Base-by-base conservation (phyloP, 2,888 invertebrate species). In the Caenorhabditis panamensis region DNA sequence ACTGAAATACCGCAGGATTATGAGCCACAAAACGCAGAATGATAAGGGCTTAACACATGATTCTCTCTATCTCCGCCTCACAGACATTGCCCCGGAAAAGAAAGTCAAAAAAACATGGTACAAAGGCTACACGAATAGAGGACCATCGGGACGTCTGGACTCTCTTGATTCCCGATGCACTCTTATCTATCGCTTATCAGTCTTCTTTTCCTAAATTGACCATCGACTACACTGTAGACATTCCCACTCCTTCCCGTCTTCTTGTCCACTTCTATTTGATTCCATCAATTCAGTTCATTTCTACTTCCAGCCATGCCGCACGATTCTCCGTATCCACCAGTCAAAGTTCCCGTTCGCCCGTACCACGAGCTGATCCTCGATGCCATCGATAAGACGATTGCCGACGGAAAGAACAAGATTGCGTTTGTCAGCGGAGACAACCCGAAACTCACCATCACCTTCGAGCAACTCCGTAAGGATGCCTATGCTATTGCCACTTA, bases 391-490 rank as follows among this genome's bases (percentile, higher is more conserved):
- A 62, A 78, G 18, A 82, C 82, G 16, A 77, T 82, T 61, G 73
- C 77, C 9, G 63, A 62, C 0, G 80, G 81, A 28, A 69, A 76
- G 56, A 84, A 85, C 62, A 82, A 82, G 49, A 76, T 79, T n/a
- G 85, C 85, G 13, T 85, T 85, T 37, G 76, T 85, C 22, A 80
- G 76, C 58, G 85, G 80, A 28, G 82, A 83, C 18, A 78, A 83
- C 56, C 68, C 79, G 22, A 69, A 67, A 6, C 28, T 51, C 24
- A 53, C 53, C 0, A 51, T 83, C 6, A 61, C 75, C 31, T 85
- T 68, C 66, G 79, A 83, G 58, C 82, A 83, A 53, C 64, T 85
- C 5, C 62, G 82, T 11, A 69, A 80, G 22, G 71, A 77, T 64
- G 62, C 83, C 3, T 79, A 67, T 9, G 64, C 83, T 9, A 53